Percentiles rank a stretch among this genome's conserved stretches.
phyloP scores from a whole-genome alignment of 2,113 vertebrate species.

The Eulemur macaco region DNA sequence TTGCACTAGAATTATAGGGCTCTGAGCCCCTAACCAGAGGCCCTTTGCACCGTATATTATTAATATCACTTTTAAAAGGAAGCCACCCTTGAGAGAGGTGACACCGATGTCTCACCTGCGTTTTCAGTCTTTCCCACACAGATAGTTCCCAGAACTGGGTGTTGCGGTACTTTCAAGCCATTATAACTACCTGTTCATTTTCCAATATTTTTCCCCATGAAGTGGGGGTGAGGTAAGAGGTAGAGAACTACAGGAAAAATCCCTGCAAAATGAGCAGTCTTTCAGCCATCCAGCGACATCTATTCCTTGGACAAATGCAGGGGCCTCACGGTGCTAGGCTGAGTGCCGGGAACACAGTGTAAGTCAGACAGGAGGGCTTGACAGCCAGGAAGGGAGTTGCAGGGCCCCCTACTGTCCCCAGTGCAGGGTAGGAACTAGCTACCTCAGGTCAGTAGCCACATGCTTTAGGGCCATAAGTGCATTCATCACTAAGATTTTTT shows the following conservation, averaged over 20 bases:
- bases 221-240: background rate
- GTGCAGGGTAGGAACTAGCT: background rate
- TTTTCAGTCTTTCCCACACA: background rate
- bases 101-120: background rate
- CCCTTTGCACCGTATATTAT: too few species aligned
- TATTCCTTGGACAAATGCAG: background rate
- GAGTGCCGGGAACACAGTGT: background rate
- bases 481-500: background rate
- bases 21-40: background rate
- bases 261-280: background rate
- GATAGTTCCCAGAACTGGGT: background rate
- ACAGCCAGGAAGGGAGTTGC: rapidly evolving
- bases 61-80: background rate
- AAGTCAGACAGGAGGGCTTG: too few species aligned
- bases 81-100: background rate
- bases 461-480: background rate
- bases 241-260: background rate
- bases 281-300: background rate
- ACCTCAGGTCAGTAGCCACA: background rate
- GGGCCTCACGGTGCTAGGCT: background rate
- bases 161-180: background rate
- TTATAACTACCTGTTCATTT: background rate
- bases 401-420: background rate
- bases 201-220: background rate
- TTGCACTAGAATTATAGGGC: background rate